Conservation (phyloP, 2,113 vertebrate genomes). For the Tachysurus vachellii region DNA sequence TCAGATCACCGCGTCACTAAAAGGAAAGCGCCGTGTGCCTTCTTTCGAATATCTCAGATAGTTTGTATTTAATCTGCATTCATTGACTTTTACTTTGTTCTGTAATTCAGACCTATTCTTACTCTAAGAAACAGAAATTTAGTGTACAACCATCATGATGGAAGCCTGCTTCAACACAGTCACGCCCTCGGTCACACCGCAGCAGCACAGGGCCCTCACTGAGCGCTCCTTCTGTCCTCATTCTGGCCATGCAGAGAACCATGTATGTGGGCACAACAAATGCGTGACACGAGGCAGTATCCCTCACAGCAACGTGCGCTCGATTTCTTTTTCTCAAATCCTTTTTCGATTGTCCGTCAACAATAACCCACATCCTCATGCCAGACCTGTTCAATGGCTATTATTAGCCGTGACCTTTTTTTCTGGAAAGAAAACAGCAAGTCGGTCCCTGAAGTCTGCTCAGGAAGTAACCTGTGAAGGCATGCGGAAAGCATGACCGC, state of each 20-base stretch:
- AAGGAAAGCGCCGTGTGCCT: not conserved
- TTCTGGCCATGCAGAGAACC: constrained; percentile 2
- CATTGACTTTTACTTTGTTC: not conserved
- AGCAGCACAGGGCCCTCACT: not conserved
- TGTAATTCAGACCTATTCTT: no score
- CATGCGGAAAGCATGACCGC: not conserved
- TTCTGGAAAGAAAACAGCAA: constrained; percentile 44
- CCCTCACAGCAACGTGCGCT: constrained; percentile 38
- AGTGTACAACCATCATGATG: not conserved
- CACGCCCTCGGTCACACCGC: not conserved
- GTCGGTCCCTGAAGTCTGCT: constrained; percentile 60
- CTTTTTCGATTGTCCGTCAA: constrained; percentile 44
- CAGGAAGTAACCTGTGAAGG: constrained; percentile 39
- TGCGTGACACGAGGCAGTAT: constrained; percentile 21
- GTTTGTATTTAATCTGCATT: not conserved
- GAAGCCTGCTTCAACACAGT: constrained; percentile 10
- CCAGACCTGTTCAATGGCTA: constrained; percentile 16
- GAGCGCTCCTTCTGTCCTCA: constrained; percentile 30
- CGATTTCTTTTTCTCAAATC: not conserved
- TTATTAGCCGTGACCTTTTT: constrained; percentile 60
- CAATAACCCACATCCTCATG: not conserved
- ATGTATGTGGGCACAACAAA: not conserved
- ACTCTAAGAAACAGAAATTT: not conserved
- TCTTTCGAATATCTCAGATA: not conserved
- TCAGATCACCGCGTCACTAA: not conserved